Evolutionary conservation across 2,113 vertebrate genomes (phyloP).

Genomic region (pig (Sus scrofa)): DNA sequence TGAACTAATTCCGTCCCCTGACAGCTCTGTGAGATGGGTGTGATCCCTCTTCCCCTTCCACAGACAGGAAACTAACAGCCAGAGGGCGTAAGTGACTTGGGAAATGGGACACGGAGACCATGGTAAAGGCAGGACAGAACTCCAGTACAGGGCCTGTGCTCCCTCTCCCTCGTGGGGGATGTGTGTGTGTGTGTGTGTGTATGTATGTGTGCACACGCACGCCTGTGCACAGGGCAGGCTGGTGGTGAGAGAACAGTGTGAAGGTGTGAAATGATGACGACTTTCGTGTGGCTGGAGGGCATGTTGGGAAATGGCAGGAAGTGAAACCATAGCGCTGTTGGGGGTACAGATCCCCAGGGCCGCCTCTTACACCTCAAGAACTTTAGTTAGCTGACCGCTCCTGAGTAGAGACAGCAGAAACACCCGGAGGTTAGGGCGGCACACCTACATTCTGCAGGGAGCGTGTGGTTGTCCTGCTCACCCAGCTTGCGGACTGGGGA

Average conservation of each 20-base stretch:
- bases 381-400: not conserved
- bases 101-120: not conserved
- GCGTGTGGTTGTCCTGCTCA: not conserved
- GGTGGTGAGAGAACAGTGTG: not conserved
- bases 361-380: not conserved
- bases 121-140: not conserved
- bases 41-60: not conserved
- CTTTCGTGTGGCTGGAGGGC: not conserved
- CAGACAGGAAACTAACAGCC: not conserved
- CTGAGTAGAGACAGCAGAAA: not conserved
- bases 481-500: not conserved
- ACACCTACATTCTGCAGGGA: not conserved
- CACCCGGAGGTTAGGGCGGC: not conserved
- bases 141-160: not conserved
- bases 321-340: not conserved
- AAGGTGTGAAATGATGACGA: not conserved
- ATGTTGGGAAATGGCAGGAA: not conserved
- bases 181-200: not conserved
- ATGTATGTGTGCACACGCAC: not conserved
- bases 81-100: not conserved
- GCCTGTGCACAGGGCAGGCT: fast-evolving
- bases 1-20: not conserved
- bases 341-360: not conserved
- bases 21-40: not conserved
- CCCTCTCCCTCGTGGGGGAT: fast-evolving